Base-by-base conservation (phyloP, 2,888 invertebrate genomes). In the Congeria kusceri region DNA sequence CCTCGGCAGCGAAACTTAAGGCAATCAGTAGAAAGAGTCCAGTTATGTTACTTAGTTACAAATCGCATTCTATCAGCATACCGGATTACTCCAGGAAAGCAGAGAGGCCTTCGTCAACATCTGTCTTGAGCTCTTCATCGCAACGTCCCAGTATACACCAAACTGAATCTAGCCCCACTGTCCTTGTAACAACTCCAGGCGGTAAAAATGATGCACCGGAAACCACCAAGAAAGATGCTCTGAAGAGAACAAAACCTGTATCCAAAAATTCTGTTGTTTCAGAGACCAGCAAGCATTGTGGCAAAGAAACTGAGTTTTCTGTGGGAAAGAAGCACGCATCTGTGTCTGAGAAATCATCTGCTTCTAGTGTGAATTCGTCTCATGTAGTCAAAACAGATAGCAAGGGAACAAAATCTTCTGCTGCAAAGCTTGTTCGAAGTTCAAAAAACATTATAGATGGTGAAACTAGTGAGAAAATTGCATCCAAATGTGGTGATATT, bases 1-100 rank as follows among this genome's bases (percentile, higher is more conserved):
- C 83, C 23, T 83, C 83, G 25, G 83, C 83, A 56, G 83, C 83
- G 2, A 83, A 78, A 56, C 39, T 83, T n/a, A 83, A 80, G 58
- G 59, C 83, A 57, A 70, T 80, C 20, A 76, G 83, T 29, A 68
- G 62, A 25, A 72, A 72, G 29, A 83, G 70, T 73, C 83, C 83
- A 5, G 83, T 83, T 0, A 77, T 69, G 13, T 47, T 83, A 18
- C 29, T 83, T 3, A 83, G 83, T 39, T 83, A 83, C 58, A 77
- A 78, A 39, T 76, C 83, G 13, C 65, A 69, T 39, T 78, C 83
- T 25, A 83, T 83, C 13, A 67, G 65, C 25, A 78, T 83, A 57
- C 78, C 80, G 53, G 76, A 75, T 25, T 64, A 79, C 15, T 68
- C 66, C 23, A 58, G 56, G 23, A 75, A 66, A 44, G 20, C 62